Percentiles rank a stretch among this genome's conserved stretches.
Evolutionary conservation across 2,797 vertebrate genomes (phyloP).

Genomic region (Enteromius thamalakanensis): DNA sequence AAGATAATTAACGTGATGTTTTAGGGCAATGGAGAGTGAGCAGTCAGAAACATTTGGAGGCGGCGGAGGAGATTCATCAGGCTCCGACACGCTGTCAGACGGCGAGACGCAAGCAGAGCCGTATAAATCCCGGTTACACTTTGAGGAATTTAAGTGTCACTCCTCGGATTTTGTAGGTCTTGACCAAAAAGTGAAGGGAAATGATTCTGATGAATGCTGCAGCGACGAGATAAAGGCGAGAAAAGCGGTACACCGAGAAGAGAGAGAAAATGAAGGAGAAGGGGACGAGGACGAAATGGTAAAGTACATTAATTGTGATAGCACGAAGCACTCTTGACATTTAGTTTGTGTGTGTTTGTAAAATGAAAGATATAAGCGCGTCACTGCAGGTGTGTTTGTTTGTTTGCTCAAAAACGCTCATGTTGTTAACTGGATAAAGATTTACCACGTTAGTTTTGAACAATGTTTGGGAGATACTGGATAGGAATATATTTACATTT

Average conservation of each 20-base stretch:
- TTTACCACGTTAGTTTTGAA: background rate
- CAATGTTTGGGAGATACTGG: too few species aligned
- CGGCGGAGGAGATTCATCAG: constrained; percentile 54
- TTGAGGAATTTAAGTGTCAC: constrained; percentile 14
- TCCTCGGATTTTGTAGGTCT: constrained; percentile 47
- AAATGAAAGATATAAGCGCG: background rate
- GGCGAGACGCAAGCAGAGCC: constrained; percentile 53
- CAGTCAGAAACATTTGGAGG: constrained; percentile 39
- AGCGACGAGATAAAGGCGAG: constrained; percentile 47
- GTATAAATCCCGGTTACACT: constrained; percentile 21
- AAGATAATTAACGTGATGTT: constrained; percentile 20
- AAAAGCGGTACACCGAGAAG: constrained; percentile 49
- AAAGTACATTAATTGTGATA: constrained; percentile 51
- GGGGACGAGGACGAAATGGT: constrained; percentile 77
- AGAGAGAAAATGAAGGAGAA: constrained; percentile 58
- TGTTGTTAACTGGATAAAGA: background rate
- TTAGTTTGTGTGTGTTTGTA: background rate
- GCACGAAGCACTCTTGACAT: background rate
- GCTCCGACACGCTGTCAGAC: constrained; percentile 68
- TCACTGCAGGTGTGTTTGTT: constrained; percentile 24
- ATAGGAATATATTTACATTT: background rate
- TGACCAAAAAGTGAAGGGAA: constrained; percentile 40
- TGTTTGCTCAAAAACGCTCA: constrained; percentile 5
- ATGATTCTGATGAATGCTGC: constrained; percentile 22
- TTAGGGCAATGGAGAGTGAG: constrained; percentile 57